Base-by-base conservation (phyloP, 2,113 vertebrate genomes). In the Aplodontia rufa region DNA sequence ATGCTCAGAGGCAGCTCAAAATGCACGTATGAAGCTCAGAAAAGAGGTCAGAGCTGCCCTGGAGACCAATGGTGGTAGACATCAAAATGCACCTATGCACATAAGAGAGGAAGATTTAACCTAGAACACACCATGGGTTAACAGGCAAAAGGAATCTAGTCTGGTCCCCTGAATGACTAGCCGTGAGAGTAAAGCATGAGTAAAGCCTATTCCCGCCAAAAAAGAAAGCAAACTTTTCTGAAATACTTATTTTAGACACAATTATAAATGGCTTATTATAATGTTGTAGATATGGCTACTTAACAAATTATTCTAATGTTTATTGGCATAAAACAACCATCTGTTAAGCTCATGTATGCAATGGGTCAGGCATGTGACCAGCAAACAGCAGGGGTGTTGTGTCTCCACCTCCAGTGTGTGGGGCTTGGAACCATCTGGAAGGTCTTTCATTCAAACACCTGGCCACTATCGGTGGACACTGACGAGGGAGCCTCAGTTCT, bases 171-270 rank as follows among this genome's bases (percentile, higher is more conserved):
- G 76, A 47, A 69, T 42, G 58, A 91, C 0, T 76, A 68, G 24
- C 58, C 17, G 3, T 17, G 37, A 66, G 26, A 90, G n/a, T 9
- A 58, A 81, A 87, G 49, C 51, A 64, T 12, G 19, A 66, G 30
- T 22, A 69, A 1, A 83, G 37, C 47, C 85, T 76, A n/a, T 9
- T 13, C 22, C 14, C n/a, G 13, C 3, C 47, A 17, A 0, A 68
- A 85, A 93, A 71, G 17, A 60, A 75, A 93, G 66, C 8, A 78
- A 35, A 30, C 9, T 60, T 88, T 92, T 66, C 37, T 90, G 53
- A 93, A 83, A 62, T 66, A 40, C 22, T 68, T 90, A 85, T 76
- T 86, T 86, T 87, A 95, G 68, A 78, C 62, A 79, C 40, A 49
- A 45, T 74, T 86, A 62, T 14, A 85, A 87, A 53, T 53, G 26